Base-by-base conservation (phyloP, 2,888 invertebrate species). In the Chloromyia formosa region DNA sequence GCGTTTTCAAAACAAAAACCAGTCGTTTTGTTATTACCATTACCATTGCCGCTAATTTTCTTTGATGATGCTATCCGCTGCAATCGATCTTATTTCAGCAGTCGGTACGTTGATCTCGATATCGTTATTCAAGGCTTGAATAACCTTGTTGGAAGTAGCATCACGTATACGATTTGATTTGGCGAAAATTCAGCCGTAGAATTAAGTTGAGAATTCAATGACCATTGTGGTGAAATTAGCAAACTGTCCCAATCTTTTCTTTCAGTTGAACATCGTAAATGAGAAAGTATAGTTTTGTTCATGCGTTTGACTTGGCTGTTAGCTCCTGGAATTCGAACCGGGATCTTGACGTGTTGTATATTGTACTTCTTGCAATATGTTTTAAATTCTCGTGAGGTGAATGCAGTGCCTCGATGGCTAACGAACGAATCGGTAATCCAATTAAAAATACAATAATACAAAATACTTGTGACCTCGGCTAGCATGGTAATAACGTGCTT, bases 41-140 rank as follows among this genome's bases (percentile, higher is more conserved):
- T n/a, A n/a, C n/a, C n/a, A n/a, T n/a, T n/a, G n/a, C 66, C 60
- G 56, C 64, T 73, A 61, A 64, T 66, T 73, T 58, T 74, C 76
- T 54, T 56, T 58, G 69, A 74, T 73, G 69, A 77, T 79, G 75
- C 20, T 3, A 2, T 12, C 16, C 10, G 20, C 40, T 5, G 53
- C 53, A 1, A 5, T 4, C 5, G n/a, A 5, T 4, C 53, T 5
- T 53, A 53, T 53, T 53, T 53, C 53, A 1, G 53, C 53, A 12
- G 12, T 53, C 10, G 18, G 53, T 53, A 35, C 3, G 7, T 35
- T 35, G 7, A 7, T 35, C 27, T 35, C 27, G 2, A 35, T 35
- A 2, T 56, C 56, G 20, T 16, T 56, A 9, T 56, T 7, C n/a
- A 64, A 40, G 1, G 64, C 64, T 5, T 10, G 18, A 5, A 64